A percentile compares a stretch with the other conserved stretches of the same genome.
Conservation (phyloP, 2,113 vertebrate species). For the Rhagologus leucostigma region DNA sequence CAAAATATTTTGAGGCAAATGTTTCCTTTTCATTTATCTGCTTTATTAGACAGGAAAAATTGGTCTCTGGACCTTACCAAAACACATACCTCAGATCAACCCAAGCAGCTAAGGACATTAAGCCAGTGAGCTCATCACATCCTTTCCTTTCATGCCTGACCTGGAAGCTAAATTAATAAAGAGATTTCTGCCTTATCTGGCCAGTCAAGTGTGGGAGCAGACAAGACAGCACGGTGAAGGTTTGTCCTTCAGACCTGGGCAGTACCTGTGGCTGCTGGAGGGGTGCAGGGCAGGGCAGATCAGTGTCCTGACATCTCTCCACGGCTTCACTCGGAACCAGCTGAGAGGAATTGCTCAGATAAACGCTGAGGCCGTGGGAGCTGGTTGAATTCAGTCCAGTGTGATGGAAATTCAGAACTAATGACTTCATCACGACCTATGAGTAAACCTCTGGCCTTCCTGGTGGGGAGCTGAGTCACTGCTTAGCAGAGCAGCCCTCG, state of each 20-base stretch:
- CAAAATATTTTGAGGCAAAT: not conserved
- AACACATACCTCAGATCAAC: not conserved
- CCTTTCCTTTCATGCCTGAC: not conserved
- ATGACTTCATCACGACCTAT: not conserved
- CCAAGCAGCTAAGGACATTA: not conserved
- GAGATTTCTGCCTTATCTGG: not conserved
- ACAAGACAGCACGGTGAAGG: not conserved
- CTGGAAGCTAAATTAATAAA: not conserved
- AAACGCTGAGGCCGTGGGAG: not conserved
- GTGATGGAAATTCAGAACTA: not conserved
- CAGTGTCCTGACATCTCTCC: rapidly evolving
- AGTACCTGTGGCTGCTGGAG: rapidly evolving
- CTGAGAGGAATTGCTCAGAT: not conserved
- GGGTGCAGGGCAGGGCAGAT: not conserved
- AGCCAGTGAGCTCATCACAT: not conserved
- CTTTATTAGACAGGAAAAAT: not conserved
- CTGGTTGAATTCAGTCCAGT: not conserved
- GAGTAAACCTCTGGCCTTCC: not conserved
- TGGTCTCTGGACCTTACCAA: not conserved
- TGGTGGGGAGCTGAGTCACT: not conserved
- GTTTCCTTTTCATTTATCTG: not conserved
- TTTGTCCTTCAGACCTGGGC: not conserved
- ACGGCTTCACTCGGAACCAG: rapidly evolving
- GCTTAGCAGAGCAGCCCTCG: not conserved
- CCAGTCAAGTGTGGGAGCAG: not conserved